phyloP scores from a whole-genome alignment of 2,888 invertebrate species.

The Diloba caeruleocephala region DNA sequence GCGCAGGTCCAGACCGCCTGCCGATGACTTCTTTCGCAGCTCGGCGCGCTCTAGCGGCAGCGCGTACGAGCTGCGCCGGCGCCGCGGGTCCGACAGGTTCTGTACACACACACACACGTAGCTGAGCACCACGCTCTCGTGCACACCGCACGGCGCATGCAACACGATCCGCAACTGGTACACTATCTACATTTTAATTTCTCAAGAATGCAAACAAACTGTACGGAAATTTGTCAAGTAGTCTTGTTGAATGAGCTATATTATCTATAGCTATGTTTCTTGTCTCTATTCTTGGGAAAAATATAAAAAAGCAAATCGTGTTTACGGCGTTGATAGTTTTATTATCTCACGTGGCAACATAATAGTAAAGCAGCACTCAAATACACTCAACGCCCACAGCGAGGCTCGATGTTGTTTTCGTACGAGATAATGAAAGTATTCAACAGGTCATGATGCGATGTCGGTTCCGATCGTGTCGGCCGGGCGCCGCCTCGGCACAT shows the following conservation, averaged over 20 bases:
- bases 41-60: constrained; percentile 68
- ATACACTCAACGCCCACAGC: not conserved
- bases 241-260: too few relatives aligned
- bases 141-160: not conserved
- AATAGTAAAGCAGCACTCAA: not conserved
- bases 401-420: not conserved
- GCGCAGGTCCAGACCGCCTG: constrained; percentile 67
- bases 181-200: not conserved
- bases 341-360: too few relatives aligned
- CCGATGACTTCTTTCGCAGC: constrained; percentile 74
- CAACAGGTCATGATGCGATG: too few relatives aligned
- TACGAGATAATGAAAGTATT: too few relatives aligned
- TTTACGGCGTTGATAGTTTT: too few relatives aligned
- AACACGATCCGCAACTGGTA: not conserved
- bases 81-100: constrained; percentile 90
- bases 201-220: not conserved
- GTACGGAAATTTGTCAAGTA: too few relatives aligned
- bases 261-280: too few relatives aligned
- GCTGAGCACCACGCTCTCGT: not conserved
- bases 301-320: too few relatives aligned
- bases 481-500: too few relatives aligned
- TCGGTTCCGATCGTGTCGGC: too few relatives aligned
- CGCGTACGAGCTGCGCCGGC: constrained; percentile 86
- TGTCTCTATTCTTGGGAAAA: too few relatives aligned
- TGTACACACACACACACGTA: constrained; percentile 59